Evolutionary conservation across 2,113 vertebrate genomes (phyloP), one percentile per base, ranked within the genome.

Genomic region (Cyprichromis sp.): DNA sequence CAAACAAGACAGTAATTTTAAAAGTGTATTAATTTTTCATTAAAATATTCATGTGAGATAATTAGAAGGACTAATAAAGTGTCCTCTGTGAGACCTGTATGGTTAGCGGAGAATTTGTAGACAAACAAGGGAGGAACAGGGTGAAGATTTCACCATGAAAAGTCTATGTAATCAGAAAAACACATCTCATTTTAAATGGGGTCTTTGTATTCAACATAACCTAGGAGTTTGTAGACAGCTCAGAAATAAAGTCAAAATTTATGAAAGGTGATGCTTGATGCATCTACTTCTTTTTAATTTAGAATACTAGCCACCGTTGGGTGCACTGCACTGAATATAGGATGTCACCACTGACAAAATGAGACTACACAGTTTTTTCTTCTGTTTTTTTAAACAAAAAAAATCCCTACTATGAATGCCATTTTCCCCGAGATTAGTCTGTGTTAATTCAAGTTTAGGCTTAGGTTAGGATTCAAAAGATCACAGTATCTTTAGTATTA

Each of bases 391-490:
- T 11, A 86, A 40, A 76, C 26, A 55, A 26, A 47, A 71, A 38
- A 80, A 14, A 10, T 57, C 66, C 45, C 53, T 42, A 11, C 29
- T 36, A 53, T 21, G 19, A 19, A 55, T 21, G 54, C 38, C 5
- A 8, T 16, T 34, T 47, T 2, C 31, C 26, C 21, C 36, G 10
- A 19, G 6, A 89, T 93, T 89, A 89, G 85, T 93, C 66, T 76
- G 78, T 29, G 80, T 93, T 90, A 82, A 89, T 90, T 80, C 59
- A 31, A 52, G n/a, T 47, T 81, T 3, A 81, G 54, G 66, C 83
- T 86, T 2, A 83, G 66, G 73, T 88, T 86, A 76, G 83, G 31
- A 40, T 53, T 81, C 55, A 84, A 54, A 85, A 83, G 80, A 61
- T 31, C 9, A 53, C 21, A 81, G 3, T 73, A 29, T 85, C 8